Evolutionary conservation across 2,113 vertebrate genomes (phyloP), one percentile per base, ranked within the genome.

Genomic region (Lophius piscatorius): DNA sequence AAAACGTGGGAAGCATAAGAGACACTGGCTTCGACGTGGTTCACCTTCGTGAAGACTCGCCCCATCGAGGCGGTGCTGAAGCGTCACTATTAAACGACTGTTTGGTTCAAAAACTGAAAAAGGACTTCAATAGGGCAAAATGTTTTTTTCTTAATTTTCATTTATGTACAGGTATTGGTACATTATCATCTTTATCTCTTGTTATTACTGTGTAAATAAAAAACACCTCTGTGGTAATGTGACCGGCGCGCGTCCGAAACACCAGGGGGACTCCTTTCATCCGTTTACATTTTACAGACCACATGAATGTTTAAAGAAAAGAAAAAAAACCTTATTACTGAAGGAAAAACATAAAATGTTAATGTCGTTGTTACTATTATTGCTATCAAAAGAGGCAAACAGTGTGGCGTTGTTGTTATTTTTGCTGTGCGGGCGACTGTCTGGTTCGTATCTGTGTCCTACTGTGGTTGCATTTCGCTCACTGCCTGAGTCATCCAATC

Each of bases 281-380:
- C 46, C 20, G 87, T 90, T 88, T 88, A 87, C 88, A 86, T 87
- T 80, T 82, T 82, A 74, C 82, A 87, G 88, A 90, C 88, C 85
- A 85, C 75, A 68, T 90, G 88, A 88, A 90, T 90, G 88, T 90
- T 56, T 52, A 74, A 61, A 42, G n/a, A 80, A 65, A 64, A 59
- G 62, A 36, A 21, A 59, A 55, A 78, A 73, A 61, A 67, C 69
- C 63, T 76, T 73, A 83, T 61, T 4, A 26, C 73, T 51, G 39
- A 73, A 76, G 40, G 50, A 42, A 52, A 63, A 56, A 67, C 11
- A 41, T 41, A 47, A 14, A 20, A 9, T 78, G 31, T 85, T 61
- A 55, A 42, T 80, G 80, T 86, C 83, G 56, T 76, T 64, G 42
- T 68, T 78, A 44, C 69, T 46, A 48, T 24, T 71, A 64, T 67